Percentiles rank a stretch among this genome's conserved stretches.
Evolutionary conservation across 2,113 vertebrate species (phyloP).

Genomic region (Puma concolor): DNA sequence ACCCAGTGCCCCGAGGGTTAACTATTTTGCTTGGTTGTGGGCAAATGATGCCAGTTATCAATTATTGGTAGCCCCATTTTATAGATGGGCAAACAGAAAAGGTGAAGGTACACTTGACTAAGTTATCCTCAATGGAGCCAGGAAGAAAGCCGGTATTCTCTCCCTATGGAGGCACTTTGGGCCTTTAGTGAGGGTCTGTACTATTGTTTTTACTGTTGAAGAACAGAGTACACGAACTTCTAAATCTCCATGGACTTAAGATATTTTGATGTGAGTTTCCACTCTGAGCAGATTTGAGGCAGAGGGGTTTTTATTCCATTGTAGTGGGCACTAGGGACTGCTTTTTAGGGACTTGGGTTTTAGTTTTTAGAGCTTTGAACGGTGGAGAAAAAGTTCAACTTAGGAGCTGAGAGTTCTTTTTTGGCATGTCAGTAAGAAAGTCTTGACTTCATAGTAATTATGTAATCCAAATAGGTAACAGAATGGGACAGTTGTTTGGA

Average conservation of each 20-base stretch:
- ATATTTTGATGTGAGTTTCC: constrained; percentile 15
- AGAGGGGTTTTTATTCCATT: background rate
- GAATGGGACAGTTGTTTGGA: constrained; percentile 73
- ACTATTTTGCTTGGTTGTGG: background rate
- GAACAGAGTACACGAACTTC: background rate
- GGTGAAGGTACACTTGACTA: background rate
- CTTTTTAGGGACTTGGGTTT: constrained; percentile 1
- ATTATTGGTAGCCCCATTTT: background rate
- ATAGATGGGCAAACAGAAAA: background rate
- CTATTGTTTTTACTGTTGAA: background rate
- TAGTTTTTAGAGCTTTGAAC: background rate
- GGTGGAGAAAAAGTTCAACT: background rate
- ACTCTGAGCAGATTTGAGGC: background rate
- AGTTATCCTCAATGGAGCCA: background rate
- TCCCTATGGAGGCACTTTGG: background rate
- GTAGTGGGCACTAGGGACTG: background rate
- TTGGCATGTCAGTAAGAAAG: constrained; percentile 28
- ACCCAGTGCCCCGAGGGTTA: too few species aligned
- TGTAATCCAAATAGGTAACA: constrained; percentile 74
- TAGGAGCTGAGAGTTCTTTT: constrained; percentile 36
- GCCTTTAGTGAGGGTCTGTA: background rate
- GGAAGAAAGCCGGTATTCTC: background rate
- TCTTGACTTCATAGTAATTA: constrained; percentile 65
- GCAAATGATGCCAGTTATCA: background rate
- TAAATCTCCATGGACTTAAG: background rate